Evolutionary conservation across 2,888 invertebrate genomes (phyloP).

Genomic region (Busseola fusca): DNA sequence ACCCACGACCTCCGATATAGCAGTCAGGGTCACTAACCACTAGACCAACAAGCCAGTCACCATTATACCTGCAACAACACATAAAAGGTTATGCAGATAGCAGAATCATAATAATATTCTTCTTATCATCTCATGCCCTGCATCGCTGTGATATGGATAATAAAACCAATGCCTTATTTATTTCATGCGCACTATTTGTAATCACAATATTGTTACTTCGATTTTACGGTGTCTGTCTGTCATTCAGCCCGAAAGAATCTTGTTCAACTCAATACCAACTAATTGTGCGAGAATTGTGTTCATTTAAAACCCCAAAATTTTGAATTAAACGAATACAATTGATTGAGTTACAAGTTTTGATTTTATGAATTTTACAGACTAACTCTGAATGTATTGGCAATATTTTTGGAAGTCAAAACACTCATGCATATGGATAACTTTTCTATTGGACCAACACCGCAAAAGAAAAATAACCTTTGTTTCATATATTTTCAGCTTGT

Average conservation of each 20-base stretch:
- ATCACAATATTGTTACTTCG: constrained; percentile 54
- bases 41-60: too few relatives aligned
- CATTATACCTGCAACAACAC: neutral
- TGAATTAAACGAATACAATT: neutral
- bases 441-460: too few relatives aligned
- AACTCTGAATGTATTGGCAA: neutral
- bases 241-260: neutral
- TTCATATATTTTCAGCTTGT: neutral
- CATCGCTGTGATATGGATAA: constrained; percentile 77
- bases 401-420: neutral
- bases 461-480: neutral
- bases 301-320: neutral
- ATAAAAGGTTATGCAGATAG: constrained; percentile 1
- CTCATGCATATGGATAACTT: neutral
- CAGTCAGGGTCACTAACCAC: too few relatives aligned
- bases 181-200: constrained; percentile 61
- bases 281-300: neutral
- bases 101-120: neutral
- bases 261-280: neutral
- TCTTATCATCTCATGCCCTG: constrained; percentile 54
- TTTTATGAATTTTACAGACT: neutral
- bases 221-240: constrained; percentile 41
- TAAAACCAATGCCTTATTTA: constrained; percentile 71
- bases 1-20: too few relatives aligned
- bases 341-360: neutral